phyloP scores from a whole-genome alignment of 2,888 invertebrate genomes.

The Sabellastarte sp. region DNA sequence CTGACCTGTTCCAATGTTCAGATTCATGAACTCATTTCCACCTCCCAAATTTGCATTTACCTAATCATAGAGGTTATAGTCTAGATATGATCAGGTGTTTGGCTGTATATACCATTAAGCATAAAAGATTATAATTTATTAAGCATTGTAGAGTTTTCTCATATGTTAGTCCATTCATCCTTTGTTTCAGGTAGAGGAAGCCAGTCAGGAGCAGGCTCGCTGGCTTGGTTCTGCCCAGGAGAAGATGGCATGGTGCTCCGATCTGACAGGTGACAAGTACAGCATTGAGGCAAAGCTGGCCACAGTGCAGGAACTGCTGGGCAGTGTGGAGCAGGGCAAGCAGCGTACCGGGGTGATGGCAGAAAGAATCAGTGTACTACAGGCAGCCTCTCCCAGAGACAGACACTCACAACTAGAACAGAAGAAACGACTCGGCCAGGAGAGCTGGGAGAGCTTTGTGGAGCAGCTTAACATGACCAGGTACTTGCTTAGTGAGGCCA shows the following conservation, averaged over 20 bases:
- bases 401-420: slow-evolving; percentile 44
- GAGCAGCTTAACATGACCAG: slow-evolving; percentile 69
- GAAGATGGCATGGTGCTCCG: slow-evolving; percentile 83
- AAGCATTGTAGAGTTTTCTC: too few relatives aligned
- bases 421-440: slow-evolving; percentile 61
- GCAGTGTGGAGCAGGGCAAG: slow-evolving; percentile 69
- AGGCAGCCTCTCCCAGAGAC: slow-evolving; percentile 37
- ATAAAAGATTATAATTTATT: too few relatives aligned
- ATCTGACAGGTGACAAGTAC: slow-evolving; percentile 78
- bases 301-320: slow-evolving; percentile 51
- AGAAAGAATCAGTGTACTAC: slow-evolving; percentile 68
- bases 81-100: too few relatives aligned
- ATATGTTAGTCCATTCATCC: too few relatives aligned
- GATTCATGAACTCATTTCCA: too few relatives aligned
- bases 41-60: too few relatives aligned
- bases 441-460: slow-evolving; percentile 71
- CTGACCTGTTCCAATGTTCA: too few relatives aligned
- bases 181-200: slow-evolving; percentile 83
- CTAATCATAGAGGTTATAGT: too few relatives aligned
- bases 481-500: too few relatives aligned
- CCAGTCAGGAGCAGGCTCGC: slow-evolving; percentile 77
- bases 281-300: slow-evolving; percentile 88
- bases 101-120: too few relatives aligned
- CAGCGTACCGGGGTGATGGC: slow-evolving; percentile 71
- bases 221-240: slow-evolving; percentile 80